Base-by-base conservation (phyloP, 53 echinoderm and acorn worm genomes). In the Antedon mediterranea region DNA sequence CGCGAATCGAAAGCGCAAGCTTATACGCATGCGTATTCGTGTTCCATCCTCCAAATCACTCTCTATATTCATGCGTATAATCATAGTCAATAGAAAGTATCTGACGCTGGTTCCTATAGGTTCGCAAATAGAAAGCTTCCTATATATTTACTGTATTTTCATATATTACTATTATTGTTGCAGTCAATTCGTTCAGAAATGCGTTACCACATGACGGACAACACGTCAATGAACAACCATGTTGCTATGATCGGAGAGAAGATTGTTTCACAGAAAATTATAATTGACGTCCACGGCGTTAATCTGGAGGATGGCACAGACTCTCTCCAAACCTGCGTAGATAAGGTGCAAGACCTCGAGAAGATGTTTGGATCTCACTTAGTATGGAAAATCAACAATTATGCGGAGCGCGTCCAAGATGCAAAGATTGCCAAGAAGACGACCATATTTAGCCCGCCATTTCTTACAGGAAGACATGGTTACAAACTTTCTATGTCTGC, bases 391-490 rank as follows among this genome's bases (percentile, higher is more conserved):
- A 92, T 95, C 30, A 90, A 91, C 79, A 78, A 77, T 32, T 92
- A 91, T 43, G 91, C 91, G 2, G 95, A 95, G 78, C 79, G 97
- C 79, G 81, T 92, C 79, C 97, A 95, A 76, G 97, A 95, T 43
- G 97, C 97, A 0, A 95, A 92, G 34, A 86, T 89, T 31, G 89
- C 88, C 75, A 95, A 92, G 85, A 91, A 89, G 71, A 84, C 91
- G 34, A 95, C 97, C 57, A 91, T 95, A 79, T 95, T 95, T 81
- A 94, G 91, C 80, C 97, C 97, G 72, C 89, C 97, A 31, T 95
- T 95, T 37, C 77, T 91, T 8, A 95, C 97, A 74, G 91, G 97
- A 71, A 81, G 95, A 29, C 91, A 94, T 81, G 97, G 97, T 37
- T 95, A 95, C 86, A 95, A 89, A 75, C 83, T 95, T 82, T 80